phyloP scores from a whole-genome alignment of 2,888 invertebrate genomes.

The Xestia xanthographa region DNA sequence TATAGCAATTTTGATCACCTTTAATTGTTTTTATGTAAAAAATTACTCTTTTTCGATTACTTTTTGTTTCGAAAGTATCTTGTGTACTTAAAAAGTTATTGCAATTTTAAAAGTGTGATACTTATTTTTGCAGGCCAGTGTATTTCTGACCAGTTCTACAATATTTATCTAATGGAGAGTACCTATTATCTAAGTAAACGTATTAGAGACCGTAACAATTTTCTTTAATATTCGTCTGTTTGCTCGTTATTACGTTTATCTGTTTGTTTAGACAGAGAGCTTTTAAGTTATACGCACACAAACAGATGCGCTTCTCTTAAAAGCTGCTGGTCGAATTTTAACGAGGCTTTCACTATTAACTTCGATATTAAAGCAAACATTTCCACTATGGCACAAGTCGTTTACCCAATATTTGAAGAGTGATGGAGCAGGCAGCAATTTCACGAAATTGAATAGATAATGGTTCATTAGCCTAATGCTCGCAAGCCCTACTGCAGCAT shows the following conservation, averaged over 20 bases:
- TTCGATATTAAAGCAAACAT: slow-evolving; percentile 59
- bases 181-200: slow-evolving; percentile 50
- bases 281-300: slow-evolving; percentile 60
- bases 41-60: too few species aligned
- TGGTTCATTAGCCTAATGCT: neutral
- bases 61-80: too few species aligned
- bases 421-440: slow-evolving; percentile 1
- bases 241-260: slow-evolving; percentile 54
- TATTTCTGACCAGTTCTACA: slow-evolving; percentile 14
- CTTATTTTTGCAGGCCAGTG: too few species aligned
- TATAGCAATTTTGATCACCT: too few species aligned
- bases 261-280: slow-evolving; percentile 63
- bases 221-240: slow-evolving; percentile 58
- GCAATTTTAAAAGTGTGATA: too few species aligned
- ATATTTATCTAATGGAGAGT: slow-evolving; percentile 45
- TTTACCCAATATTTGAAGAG: slow-evolving; percentile 27
- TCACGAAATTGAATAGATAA: neutral
- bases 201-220: slow-evolving; percentile 63
- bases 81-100: too few species aligned
- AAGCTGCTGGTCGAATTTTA: slow-evolving; percentile 61
- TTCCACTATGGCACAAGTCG: slow-evolving; percentile 16
- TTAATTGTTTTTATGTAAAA: too few species aligned
- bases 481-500: neutral
- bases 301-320: slow-evolving; percentile 49
- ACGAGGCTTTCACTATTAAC: slow-evolving; percentile 60